Base-by-base conservation (phyloP, 1,140 invertebrate genomes). In the Platorchestia sp. region DNA sequence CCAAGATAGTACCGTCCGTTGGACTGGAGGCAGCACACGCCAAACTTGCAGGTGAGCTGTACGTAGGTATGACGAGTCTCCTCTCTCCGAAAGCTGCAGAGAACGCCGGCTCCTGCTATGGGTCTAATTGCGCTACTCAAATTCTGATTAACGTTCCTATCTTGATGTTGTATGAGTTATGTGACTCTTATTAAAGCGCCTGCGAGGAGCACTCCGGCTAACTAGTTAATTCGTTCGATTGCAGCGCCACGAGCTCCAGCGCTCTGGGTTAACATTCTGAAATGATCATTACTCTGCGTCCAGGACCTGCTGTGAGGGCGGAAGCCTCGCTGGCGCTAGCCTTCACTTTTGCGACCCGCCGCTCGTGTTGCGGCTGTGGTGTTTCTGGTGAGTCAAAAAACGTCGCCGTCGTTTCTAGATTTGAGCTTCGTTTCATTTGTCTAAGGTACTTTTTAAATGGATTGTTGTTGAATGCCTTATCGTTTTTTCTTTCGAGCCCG, bases 141-240 rank as follows among this genome's bases (percentile, higher is more conserved):
- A 93, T 93, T 93, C 91, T 93, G 91, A 93, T 93, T 93, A 93
- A 93, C 91, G 91, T 93, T 93, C 91, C 91, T 93, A 93, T 93
- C 91, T 93, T 93, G 91, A 93, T 93, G 91, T 47, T 45, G 43
- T 93, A 93, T 93, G 91, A 93, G 45, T 93, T 93, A 93, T 93
- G 91, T 93, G 91, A 44, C 91, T 93, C 91, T 45, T 93, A 93
- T 93, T 43, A 93, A 93, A 93, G 91, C 44, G 44, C 91, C 91
- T 44, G 91, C 91, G 19, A 93, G 91, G 45, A 93, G 91, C 45
- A 44, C 6, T 93, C 40, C 45, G 36, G 19, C 45, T 93, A 93
- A 93, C 91, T 93, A 40, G 91, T 93, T 93, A 93, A 93, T 93
- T 44, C 91, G 91, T 93, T 93, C 91, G 45, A 93, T 93, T 93